Base-by-base conservation (phyloP, 2,113 vertebrate species). In the Octodon degus region DNA sequence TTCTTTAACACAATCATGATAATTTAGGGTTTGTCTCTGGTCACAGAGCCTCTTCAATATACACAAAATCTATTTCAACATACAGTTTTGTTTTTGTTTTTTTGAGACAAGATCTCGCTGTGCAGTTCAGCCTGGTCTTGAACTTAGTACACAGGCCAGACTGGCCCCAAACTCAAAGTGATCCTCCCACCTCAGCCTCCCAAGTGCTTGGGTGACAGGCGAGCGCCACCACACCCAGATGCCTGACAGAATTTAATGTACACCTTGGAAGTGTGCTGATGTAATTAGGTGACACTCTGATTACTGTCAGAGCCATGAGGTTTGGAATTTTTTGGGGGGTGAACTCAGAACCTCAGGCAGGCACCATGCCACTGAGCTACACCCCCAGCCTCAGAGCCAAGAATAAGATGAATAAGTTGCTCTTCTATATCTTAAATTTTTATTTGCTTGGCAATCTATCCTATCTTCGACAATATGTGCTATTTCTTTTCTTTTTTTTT, bases 251-350 rank as follows among this genome's bases (percentile, higher is more conserved):
- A 27, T 50, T 93, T 53, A 88, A 67, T 74, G 25, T 77, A 43
- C 14, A 91, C 27, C 50, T 93, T 74, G 13, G 32, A 85, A 97
- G n/a, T 77, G 6, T 60, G 65, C 88, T 43, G 50, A 94, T 96
- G 16, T 85, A 60, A 82, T 60, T 83, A 89, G 27, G 40, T 87
- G 90, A 43, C 43, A 43, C 43, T 43, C 43, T 43, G 43, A 43
- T 43, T 43, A 43, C 43, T 43, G 43, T 43, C 32, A 90, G n/a
- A 67, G 34, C 30, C 25, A 92, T 55, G 53, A 55, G 53, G 53
- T 55, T 55, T 55, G 53, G 53, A 55, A 55, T 55, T 55, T 55
- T 55, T 55, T 12, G 53, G 2, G 53, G 53, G 53, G 53, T 55
- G 53, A 55, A 12, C 14, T 55, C 12, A 55, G 53, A 55, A 55